phyloP scores from a whole-genome alignment of 2,113 vertebrate genomes.

The Menura novaehollandiae region DNA sequence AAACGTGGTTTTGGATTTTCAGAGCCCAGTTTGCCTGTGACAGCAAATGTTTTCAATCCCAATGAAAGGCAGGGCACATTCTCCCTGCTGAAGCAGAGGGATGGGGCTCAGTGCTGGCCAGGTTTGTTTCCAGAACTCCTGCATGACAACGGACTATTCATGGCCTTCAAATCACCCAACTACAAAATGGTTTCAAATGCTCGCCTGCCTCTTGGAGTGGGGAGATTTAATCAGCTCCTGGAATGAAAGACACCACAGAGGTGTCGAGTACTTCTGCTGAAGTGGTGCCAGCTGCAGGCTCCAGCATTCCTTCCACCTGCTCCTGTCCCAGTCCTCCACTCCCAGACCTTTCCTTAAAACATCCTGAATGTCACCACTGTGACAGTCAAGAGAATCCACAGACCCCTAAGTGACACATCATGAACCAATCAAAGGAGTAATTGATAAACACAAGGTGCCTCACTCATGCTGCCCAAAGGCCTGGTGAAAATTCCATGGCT shows the following conservation, averaged over 20 bases:
- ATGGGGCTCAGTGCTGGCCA: neutral
- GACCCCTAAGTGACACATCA: neutral
- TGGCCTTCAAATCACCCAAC: constrained; percentile 5
- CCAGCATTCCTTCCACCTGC: neutral
- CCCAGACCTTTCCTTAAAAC: neutral
- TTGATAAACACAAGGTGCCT: neutral
- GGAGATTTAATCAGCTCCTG: constrained; percentile 33
- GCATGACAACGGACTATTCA: neutral
- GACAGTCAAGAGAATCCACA: neutral
- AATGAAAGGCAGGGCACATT: neutral
- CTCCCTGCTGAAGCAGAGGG: neutral
- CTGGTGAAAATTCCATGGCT: neutral
- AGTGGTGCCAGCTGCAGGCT: neutral
- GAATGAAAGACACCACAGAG: constrained; percentile 43
- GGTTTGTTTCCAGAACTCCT: constrained; percentile 16
- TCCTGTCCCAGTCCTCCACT: neutral
- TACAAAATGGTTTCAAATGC: constrained; percentile 22
- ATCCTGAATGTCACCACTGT: neutral
- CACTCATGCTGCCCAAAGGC: neutral
- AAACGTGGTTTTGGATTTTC: neutral
- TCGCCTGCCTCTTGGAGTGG: neutral
- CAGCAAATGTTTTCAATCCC: neutral
- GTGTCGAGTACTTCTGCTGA: neutral
- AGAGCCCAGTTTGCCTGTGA: neutral
- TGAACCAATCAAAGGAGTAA: neutral